Conservation (phyloP, 1,140 invertebrate genomes). For the Gryon sp. region DNA sequence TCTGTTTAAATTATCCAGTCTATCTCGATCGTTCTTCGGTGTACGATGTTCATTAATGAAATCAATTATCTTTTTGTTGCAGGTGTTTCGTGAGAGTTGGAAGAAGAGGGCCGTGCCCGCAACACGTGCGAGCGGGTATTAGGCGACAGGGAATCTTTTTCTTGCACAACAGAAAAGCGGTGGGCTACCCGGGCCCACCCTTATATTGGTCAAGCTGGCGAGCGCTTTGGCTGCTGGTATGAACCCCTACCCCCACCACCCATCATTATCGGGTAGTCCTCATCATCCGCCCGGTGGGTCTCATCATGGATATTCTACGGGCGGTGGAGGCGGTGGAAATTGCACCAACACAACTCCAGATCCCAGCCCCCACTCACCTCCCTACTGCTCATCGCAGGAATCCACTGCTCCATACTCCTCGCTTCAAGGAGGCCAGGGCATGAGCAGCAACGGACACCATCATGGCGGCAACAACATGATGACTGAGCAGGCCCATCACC, state of each 20-base stretch:
- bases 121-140: constrained; percentile 49
- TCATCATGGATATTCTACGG: constrained; percentile 73
- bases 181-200: constrained; percentile 77
- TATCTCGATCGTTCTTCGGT: background rate
- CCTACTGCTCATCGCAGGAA: constrained; percentile 65
- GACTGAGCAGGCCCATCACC: constrained; percentile 75
- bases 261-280: constrained; percentile 78
- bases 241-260: constrained; percentile 80
- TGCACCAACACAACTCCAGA: constrained; percentile 76
- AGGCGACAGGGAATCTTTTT: constrained; percentile 59
- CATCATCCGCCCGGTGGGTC: constrained; percentile 75
- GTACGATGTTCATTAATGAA: constrained; percentile 35
- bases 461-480: constrained; percentile 72
- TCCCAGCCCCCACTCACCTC: constrained; percentile 74
- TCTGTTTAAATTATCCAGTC: constrained; percentile 7
- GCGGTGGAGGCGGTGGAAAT: constrained; percentile 69
- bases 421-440: constrained; percentile 71
- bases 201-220: constrained; percentile 78
- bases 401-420: constrained; percentile 66
- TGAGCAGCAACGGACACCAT: constrained; percentile 76
- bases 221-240: constrained; percentile 79
- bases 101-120: constrained; percentile 62
- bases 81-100: constrained; percentile 67
- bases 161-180: constrained; percentile 68
- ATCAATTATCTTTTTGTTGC: constrained; percentile 66